A percentile compares a stretch with the other conserved stretches of the same genome.
phyloP scores from a whole-genome alignment of 2,113 vertebrate genomes.

The Garra rufa region DNA sequence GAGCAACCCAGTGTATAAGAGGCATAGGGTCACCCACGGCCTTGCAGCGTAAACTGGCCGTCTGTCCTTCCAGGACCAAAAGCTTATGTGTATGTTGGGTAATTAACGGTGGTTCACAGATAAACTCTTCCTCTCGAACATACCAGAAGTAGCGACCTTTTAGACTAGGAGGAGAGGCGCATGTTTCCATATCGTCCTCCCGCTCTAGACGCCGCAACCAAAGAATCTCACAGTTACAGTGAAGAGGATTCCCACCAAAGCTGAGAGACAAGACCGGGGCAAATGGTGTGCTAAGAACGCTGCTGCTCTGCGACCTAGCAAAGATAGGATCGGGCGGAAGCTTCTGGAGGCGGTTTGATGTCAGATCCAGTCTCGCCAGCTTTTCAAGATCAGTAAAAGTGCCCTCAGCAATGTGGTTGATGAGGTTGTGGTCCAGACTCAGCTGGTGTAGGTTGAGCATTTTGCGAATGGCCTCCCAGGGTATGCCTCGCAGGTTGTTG shows the following conservation, averaged over 20 bases:
- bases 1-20: constrained; percentile 94
- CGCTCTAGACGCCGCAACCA: constrained; percentile 91
- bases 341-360: constrained; percentile 95
- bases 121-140: constrained; percentile 91
- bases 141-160: constrained; percentile 98
- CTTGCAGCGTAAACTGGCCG: constrained; percentile 92
- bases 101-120: constrained; percentile 94
- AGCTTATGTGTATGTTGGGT: constrained; percentile 95
- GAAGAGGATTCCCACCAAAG: constrained; percentile 93
- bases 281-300: constrained; percentile 82
- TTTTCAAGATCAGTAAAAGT: constrained; percentile 91
- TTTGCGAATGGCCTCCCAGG: constrained; percentile 91
- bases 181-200: constrained; percentile 96
- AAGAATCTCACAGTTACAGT: constrained; percentile 96
- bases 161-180: constrained; percentile 88
- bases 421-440: constrained; percentile 95
- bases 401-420: constrained; percentile 89
- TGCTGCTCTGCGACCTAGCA: constrained; percentile 85
- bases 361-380: constrained; percentile 92
- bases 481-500: constrained; percentile 90
- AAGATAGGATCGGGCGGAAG: constrained; percentile 95
- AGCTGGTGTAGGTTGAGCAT: constrained; percentile 97
- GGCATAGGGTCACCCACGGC: constrained; percentile 94
- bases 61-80: constrained; percentile 95
- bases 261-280: constrained; percentile 87